Conservation (phyloP, 2,113 vertebrate genomes). For the Myocastor coypus region DNA sequence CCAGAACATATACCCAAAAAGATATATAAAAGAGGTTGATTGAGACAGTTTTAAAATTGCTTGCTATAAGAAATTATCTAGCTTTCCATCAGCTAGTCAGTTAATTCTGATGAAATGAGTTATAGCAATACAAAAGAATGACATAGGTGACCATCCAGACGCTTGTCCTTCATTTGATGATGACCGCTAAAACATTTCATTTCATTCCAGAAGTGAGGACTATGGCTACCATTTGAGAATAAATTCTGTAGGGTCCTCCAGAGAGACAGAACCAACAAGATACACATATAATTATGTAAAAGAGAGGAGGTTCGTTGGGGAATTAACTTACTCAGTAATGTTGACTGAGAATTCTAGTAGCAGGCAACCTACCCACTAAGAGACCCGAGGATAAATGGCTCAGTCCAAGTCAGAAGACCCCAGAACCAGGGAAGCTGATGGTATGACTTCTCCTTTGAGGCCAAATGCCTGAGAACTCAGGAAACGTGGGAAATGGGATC, state of each 20-base stretch:
- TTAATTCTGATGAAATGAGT: slow-evolving; percentile 35
- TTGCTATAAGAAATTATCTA: not conserved
- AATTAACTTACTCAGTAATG: not conserved
- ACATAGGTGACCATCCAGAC: not conserved
- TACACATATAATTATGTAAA: not conserved
- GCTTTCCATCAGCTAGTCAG: slow-evolving; percentile 1
- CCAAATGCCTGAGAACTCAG: not conserved
- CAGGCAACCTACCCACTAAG: not conserved
- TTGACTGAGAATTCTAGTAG: not conserved
- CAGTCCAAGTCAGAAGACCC: not conserved
- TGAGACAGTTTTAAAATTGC: not conserved
- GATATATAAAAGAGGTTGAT: not conserved
- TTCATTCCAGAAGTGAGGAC: not conserved
- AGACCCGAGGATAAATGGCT: not conserved
- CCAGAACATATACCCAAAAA: not conserved
- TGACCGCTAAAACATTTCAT: not conserved
- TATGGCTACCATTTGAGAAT: not conserved
- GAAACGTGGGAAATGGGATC: not conserved
- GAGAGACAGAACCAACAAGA: not conserved
- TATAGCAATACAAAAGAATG: not conserved
- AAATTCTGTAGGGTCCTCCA: not conserved
- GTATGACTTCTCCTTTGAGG: not conserved
- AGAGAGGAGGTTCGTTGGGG: not conserved
- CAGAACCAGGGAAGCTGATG: not conserved
- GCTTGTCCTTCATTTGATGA: not conserved